These are phyloP conservation scores for Sphinx pinastri DNA, from an alignment of 2,888 invertebrate genomes.

Conservation along the genomic window DNA sequence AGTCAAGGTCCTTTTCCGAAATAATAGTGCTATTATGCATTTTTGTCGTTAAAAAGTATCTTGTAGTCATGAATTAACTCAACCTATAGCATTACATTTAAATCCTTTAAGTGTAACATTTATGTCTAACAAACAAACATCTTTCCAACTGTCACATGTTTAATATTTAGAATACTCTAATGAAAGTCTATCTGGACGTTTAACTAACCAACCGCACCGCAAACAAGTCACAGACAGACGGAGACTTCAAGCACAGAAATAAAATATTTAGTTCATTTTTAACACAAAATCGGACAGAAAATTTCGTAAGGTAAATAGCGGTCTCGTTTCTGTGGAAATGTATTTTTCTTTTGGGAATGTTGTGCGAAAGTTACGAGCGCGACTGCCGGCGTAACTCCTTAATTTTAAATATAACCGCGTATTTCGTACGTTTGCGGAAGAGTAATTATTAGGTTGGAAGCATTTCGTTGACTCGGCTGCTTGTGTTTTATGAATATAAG, in stretches of 20 bases:
- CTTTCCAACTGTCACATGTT: too few relatives aligned
- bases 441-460: too few relatives aligned
- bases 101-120: too few relatives aligned
- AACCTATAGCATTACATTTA: too few relatives aligned
- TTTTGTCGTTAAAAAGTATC: too few relatives aligned
- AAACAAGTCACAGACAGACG: slow-evolving; percentile 37
- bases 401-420: background rate
- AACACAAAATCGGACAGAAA: slow-evolving; percentile 47
- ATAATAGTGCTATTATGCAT: too few relatives aligned
- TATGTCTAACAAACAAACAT: too few relatives aligned
- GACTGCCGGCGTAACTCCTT: slow-evolving; percentile 13
- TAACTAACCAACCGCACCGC: background rate
- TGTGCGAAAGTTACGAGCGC: slow-evolving; percentile 35
- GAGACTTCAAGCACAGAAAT: slow-evolving; percentile 46
- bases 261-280: slow-evolving; percentile 58
- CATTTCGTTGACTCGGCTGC: too few relatives aligned
- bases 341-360: slow-evolving; percentile 40
- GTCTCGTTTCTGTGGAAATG: slow-evolving; percentile 41
- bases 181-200: background rate
- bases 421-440: too few relatives aligned
- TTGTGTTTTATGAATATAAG: too few relatives aligned
- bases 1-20: too few relatives aligned
- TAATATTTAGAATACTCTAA: background rate
- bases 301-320: slow-evolving; percentile 52
- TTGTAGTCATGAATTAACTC: too few relatives aligned